Base-by-base conservation (phyloP, 2,888 invertebrate genomes). In the Microplitis manilae region DNA sequence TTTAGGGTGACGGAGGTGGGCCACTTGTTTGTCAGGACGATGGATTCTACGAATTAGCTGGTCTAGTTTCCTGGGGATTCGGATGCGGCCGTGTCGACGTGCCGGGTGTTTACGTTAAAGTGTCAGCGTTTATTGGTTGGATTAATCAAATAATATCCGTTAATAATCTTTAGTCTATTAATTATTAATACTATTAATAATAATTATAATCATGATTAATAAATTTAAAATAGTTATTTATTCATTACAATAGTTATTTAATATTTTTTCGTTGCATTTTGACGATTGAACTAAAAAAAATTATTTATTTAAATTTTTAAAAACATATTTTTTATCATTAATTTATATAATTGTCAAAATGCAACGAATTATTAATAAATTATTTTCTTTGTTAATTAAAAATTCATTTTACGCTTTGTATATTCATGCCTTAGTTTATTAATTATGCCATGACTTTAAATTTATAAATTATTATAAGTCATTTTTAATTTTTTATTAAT, bases 101-200 rank as follows among this genome's bases (percentile, higher is more conserved):
- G 75, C 98, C 98, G 41, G 98, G 97, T n/a, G 98, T 98, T 79
- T 98, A 98, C 90, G 97, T 98, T 40, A 97, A 97, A 91, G 97
- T 98, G 8, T 97, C 97, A 4, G 94, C 97, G 65, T 98, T 97
- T 91, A 96, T 97, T 85, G 96, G 97, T 81, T 98, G 98, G 98
- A 98, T 98, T 88, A 97, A 97, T 92, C 97, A 97, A 92, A 97
- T 97, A 85, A 97, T 97, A 88, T 97, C 97, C 88, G 97, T 97
- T 85, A 97, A 97, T 91, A 97, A 97, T 91, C 93, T 95, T 90
- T 95, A 94, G 81, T 78, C 68, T 67, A 8, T 67, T 62, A 1
- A 50, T 50, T 71, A 38, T 8, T 62, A 68, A 59, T 70, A 50
- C 8, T 50, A 50, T 13, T 50, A 41, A 41, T 41, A 41, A 41